Percentiles rank a stretch among this genome's conserved stretches.
Evolutionary conservation across 2,797 vertebrate species (phyloP).

Genomic region (Phrynocephalus guinanensis): DNA sequence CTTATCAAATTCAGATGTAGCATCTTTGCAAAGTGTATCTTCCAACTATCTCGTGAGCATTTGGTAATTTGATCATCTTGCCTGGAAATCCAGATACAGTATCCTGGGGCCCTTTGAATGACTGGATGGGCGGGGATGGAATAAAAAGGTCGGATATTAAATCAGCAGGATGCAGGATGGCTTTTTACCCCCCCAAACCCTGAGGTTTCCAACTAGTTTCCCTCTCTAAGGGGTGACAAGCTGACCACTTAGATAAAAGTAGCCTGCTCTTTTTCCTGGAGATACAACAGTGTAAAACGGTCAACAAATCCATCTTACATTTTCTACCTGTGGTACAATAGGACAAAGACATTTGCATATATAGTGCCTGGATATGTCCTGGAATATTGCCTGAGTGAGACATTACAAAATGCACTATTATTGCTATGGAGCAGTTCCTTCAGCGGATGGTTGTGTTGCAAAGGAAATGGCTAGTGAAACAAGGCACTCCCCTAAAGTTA

Average conservation of each 20-base stretch:
- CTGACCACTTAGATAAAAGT: neutral
- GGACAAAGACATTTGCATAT: conserved; percentile 51
- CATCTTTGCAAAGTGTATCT: conserved; percentile 52
- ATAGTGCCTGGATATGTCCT: conserved; percentile 47
- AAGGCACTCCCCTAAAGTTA: conserved; percentile 23
- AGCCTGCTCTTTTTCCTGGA: neutral
- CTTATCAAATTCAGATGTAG: conserved; percentile 53
- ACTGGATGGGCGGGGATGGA: conserved; percentile 62
- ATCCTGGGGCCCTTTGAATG: conserved; percentile 64
- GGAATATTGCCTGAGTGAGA: neutral
- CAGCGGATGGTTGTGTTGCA: neutral
- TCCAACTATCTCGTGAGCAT: conserved; percentile 64
- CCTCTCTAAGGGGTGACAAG: conserved; percentile 33
- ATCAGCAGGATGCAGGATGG: conserved; percentile 71
- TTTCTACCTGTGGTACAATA: conserved; percentile 59
- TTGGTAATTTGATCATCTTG: conserved; percentile 62
- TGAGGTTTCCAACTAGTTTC: conserved; percentile 53
- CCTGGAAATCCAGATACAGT: conserved; percentile 66
- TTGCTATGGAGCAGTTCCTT: conserved; percentile 40
- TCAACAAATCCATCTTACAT: conserved; percentile 7
- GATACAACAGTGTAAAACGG: neutral
- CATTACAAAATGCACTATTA: neutral
- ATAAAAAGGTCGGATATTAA: conserved; percentile 69
- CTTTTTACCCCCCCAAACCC: conserved; percentile 49
- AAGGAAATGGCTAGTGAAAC: neutral